Conservation (phyloP, 2,797 vertebrate species). For the Coluber constrictor region DNA sequence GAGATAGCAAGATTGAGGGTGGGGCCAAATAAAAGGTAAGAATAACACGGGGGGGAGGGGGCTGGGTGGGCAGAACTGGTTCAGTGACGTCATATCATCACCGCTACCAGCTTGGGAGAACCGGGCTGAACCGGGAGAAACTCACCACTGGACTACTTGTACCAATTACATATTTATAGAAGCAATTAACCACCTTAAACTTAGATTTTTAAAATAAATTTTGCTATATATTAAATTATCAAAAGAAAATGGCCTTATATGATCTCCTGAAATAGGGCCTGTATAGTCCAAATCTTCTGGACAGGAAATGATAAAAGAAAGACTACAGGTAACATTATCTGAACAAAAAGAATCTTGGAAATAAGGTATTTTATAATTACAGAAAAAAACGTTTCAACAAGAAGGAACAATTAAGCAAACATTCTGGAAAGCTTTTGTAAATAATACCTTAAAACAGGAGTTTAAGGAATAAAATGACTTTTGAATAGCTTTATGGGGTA, state of each 20-base stretch:
- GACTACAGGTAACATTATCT: background rate
- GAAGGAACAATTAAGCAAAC: background rate
- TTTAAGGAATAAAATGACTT: background rate
- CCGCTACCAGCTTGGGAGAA: too few species aligned
- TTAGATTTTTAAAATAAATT: background rate
- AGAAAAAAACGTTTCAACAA: background rate
- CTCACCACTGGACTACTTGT: background rate
- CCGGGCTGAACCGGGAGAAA: too few species aligned
- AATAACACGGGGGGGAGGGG: too few species aligned
- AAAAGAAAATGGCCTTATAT: background rate
- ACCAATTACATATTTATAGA: accelerated
- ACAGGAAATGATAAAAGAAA: background rate
- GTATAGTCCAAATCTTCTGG: background rate
- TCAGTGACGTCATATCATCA: too few species aligned
- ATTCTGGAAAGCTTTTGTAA: background rate
- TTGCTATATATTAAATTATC: background rate
- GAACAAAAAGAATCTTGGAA: background rate
- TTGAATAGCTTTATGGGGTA: background rate
- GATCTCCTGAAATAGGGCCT: background rate
- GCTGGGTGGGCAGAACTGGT: too few species aligned
- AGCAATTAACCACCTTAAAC: background rate
- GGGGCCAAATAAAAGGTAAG: too few species aligned
- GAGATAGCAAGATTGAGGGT: too few species aligned
- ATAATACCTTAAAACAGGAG: background rate
- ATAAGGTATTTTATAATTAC: background rate